Evolutionary conservation across 1,140 invertebrate genomes (phyloP), one percentile per base, ranked within the genome.

Genomic region (Aphelenchoides avenae): DNA sequence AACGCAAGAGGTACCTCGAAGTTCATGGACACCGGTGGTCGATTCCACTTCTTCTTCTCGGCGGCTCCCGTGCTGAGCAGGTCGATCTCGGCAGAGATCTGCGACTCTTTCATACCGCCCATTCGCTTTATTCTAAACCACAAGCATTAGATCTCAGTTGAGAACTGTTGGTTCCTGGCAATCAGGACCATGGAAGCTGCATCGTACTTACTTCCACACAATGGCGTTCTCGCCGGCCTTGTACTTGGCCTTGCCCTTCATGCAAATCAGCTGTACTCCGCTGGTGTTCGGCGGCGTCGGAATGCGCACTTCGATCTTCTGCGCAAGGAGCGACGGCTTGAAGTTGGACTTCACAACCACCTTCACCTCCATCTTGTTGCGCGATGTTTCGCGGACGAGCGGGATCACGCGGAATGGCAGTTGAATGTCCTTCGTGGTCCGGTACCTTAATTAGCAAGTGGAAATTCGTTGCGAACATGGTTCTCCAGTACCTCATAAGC

Each of bases 21-120:
- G 80, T 95, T 97, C 95, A 99, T 99, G 0, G 94, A 98, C 71
- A 99, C 98, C n/a, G 95, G 95, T 31, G 95, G 95, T 49, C 95
- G 83, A 5, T 94, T 99, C 95, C 95, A 99, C 80, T 99, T 99
- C 80, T 98, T 98, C 80, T 98, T 98, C 50, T 82, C 81, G 47
- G 72, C 80, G 1, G 89, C 91, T 73, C 94, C 91, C 3, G 95
- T 98, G 79, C 94, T 91, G 29, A 99, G 81, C n/a, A 99, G 81
- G 79, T 99, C 95, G 53, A 99, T 98, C 81, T 99, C 95, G 0
- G 95, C 95, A 20, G 93, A 98, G 11, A 99, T 81, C 77, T 99
- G 95, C 0, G 93, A 97, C 77, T 99, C 95, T 78, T 99, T 99
- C 93, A 99, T 97, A 11, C 95, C 95, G 4, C 91, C 93, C 92